Conservation (phyloP, 2,888 invertebrate genomes). For the Eupithecia insigniata region DNA sequence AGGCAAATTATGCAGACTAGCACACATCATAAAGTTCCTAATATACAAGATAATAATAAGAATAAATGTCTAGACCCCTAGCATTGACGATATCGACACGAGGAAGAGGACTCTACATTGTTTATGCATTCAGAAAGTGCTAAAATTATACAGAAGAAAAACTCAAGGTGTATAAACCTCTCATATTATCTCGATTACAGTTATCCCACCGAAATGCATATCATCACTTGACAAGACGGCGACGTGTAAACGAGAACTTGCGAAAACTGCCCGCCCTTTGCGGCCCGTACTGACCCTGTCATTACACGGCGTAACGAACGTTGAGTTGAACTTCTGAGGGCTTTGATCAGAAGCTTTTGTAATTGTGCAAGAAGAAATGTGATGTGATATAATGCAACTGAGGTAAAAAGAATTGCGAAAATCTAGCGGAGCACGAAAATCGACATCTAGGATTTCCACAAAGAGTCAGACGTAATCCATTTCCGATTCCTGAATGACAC, state of each 20-base stretch:
- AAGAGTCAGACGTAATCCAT: neutral
- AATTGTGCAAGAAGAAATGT: neutral
- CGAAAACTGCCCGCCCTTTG: conserved; percentile 59
- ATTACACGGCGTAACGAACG: conserved; percentile 44
- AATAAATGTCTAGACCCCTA: too few relatives aligned
- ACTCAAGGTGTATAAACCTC: neutral
- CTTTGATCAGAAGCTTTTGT: conserved; percentile 9
- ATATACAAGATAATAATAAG: too few relatives aligned
- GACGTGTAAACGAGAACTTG: conserved; percentile 62
- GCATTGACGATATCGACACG: too few relatives aligned
- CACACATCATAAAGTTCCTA: too few relatives aligned
- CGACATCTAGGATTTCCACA: neutral
- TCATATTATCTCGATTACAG: conserved; percentile 51
- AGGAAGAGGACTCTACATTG: neutral
- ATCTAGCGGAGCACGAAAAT: neutral
- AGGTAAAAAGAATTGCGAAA: neutral
- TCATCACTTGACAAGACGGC: conserved; percentile 60
- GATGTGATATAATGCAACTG: neutral
- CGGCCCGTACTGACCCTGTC: conserved; percentile 51
- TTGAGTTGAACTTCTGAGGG: conserved; percentile 36
- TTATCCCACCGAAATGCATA: conserved; percentile 63
- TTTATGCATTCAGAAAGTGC: neutral
- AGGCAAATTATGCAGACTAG: neutral
- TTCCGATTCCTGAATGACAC: neutral
- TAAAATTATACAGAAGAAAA: neutral